Conservation (phyloP, 2,797 vertebrate genomes). For the Eutrigla gurnardus region DNA sequence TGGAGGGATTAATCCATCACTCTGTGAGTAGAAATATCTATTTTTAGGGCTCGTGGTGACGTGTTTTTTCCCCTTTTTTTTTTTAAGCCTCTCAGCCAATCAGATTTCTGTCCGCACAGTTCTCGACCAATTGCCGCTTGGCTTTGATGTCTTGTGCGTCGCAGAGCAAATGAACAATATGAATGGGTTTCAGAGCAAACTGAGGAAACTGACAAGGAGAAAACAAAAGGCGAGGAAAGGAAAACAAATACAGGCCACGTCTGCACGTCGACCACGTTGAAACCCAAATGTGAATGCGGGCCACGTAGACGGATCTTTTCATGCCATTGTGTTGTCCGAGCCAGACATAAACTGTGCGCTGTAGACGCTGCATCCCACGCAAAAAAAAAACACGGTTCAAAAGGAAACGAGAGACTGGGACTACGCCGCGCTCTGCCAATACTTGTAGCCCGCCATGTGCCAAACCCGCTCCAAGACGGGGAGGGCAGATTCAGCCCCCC, state of each 20-base stretch:
- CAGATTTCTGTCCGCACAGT: conserved; percentile 64
- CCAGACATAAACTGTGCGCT: conserved; percentile 23
- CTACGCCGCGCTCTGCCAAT: neutral
- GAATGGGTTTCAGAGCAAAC: conserved; percentile 15
- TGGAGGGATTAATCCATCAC: neutral
- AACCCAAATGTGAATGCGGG: neutral
- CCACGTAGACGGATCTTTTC: conserved; percentile 25
- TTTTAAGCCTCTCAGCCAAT: conserved; percentile 57
- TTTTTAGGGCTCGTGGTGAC: neutral
- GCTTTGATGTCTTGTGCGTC: conserved; percentile 41
- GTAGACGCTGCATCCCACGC: neutral
- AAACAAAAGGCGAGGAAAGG: conserved; percentile 46
- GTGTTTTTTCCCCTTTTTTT: neutral
- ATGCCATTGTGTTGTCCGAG: conserved; percentile 38
- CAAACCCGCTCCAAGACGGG: neutral
- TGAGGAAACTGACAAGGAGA: conserved; percentile 38
- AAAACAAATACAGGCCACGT: conserved; percentile 33
- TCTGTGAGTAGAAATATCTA: neutral
- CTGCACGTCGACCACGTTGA: conserved; percentile 1
- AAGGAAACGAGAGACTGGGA: neutral
- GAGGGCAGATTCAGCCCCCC: too few relatives aligned
- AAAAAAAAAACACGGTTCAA: conserved; percentile 3
- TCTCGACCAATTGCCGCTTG: conserved; percentile 52
- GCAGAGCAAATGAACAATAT: conserved; percentile 30
- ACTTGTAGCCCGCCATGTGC: neutral